A percentile compares a stretch with the other conserved stretches of the same genome.
Conservation (phyloP, 2,113 vertebrate genomes). For the Dipodomys stephensi region DNA sequence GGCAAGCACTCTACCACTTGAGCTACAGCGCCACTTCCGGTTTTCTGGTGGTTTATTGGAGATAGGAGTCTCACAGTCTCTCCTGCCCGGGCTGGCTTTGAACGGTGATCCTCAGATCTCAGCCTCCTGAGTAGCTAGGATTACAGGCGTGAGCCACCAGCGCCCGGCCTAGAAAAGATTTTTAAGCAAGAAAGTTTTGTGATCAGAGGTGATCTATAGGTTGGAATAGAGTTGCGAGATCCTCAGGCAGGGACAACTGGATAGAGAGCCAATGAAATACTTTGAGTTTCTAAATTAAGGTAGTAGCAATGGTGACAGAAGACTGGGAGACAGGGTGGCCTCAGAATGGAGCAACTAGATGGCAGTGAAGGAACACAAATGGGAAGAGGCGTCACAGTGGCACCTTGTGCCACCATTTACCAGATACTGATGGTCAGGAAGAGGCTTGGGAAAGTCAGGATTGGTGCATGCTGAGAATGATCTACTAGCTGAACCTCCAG, state of each 20-base stretch:
- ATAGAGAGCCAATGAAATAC: background rate
- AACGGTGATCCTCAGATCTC: no score
- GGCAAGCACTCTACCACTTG: no score
- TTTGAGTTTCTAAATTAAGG: slow-evolving; percentile 16
- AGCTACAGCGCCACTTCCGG: no score
- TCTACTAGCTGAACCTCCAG: background rate
- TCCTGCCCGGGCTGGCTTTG: no score
- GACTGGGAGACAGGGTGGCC: background rate
- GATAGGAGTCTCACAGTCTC: no score
- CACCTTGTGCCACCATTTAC: background rate
- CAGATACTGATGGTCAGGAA: background rate
- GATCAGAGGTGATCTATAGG: background rate
- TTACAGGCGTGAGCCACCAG: no score
- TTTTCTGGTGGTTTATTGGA: no score
- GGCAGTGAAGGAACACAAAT: background rate
- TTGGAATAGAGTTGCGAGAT: background rate
- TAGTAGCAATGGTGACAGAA: background rate
- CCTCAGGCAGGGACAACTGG: background rate
- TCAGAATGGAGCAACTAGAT: background rate
- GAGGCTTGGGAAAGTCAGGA: background rate
- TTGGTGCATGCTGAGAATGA: background rate
- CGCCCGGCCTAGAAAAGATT: background rate
- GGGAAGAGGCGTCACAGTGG: background rate
- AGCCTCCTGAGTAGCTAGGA: no score
- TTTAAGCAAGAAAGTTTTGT: slow-evolving; percentile 4